Evolutionary conservation across 2,888 invertebrate species (phyloP).

Genomic region (Drosophila nr. perissopoda): DNA sequence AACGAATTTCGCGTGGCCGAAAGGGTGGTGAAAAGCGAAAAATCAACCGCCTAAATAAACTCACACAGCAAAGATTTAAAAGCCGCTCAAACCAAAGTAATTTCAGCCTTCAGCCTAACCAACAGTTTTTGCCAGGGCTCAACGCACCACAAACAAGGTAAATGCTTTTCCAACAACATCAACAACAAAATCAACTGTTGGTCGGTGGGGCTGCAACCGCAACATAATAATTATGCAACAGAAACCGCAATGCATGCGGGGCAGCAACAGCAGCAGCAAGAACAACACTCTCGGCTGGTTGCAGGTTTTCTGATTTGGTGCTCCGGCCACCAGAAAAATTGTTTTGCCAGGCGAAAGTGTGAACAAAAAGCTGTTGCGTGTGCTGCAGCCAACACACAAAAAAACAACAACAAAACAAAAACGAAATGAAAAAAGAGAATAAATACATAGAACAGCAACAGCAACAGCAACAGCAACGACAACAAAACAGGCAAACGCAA

Average conservation of each 20-base stretch:
- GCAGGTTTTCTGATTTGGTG: slow-evolving; percentile 54
- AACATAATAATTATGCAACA: slow-evolving; percentile 81
- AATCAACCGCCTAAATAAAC: slow-evolving; percentile 76
- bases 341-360: slow-evolving; percentile 82
- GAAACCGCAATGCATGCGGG: slow-evolving; percentile 80
- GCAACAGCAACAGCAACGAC: slow-evolving; percentile 57
- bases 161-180: slow-evolving; percentile 75
- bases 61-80: slow-evolving; percentile 81
- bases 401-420: slow-evolving; percentile 25
- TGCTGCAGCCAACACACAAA: slow-evolving; percentile 57
- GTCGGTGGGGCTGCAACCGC: slow-evolving; percentile 62
- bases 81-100: slow-evolving; percentile 74
- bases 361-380: slow-evolving; percentile 82
- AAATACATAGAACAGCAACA: slow-evolving; percentile 50
- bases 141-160: slow-evolving; percentile 76
- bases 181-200: slow-evolving; percentile 65
- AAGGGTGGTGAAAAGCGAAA: slow-evolving; percentile 24
- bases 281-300: slow-evolving; percentile 45
- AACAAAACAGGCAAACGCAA: slow-evolving; percentile 52
- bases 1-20: slow-evolving; percentile 4
- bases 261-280: slow-evolving; percentile 39
- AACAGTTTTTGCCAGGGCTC: slow-evolving; percentile 75
- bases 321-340: slow-evolving; percentile 66
- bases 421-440: slow-evolving; percentile 33
- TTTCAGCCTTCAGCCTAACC: slow-evolving; percentile 64